Base-by-base conservation (phyloP, 2,888 invertebrate species). In the Taphrorychus bicolor region DNA sequence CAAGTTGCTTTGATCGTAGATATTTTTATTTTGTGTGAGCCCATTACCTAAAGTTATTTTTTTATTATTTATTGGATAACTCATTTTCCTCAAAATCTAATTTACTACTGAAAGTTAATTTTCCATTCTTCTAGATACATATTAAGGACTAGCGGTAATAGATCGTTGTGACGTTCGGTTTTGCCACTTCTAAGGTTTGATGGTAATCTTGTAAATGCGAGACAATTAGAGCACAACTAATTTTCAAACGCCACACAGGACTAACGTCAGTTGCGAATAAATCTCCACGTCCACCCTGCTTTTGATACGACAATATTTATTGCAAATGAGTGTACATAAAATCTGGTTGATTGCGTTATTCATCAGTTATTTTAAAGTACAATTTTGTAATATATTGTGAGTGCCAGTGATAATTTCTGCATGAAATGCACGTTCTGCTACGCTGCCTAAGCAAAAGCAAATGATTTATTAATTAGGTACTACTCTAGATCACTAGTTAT, bases 221-320 rank as follows among this genome's bases (percentile, higher is more conserved):
- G 52, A 51, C 58, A 56, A 64, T 58, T 64, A 58, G 64, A 64
- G 64, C 64, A 64, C 58, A 58, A 64, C 64, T 64, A 64, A 64
- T 64, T 64, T 57, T 32, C 5, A 64, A 64, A 49, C 23, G 21
- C 40, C 18, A 58, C 23, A 16, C 32, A 32, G 32, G 32, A 32
- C 11, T 11, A 32, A 32, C 45, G 9, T 45, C 14, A 45, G 14
- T 45, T 45, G 5, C 45, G 5, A 45, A 14, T 45, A 7, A 45
- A 14, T 14, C 45, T 1, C 14, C 9, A n/a, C 45, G 14, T n/a
- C 9, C 14, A 32, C 1, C 9, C 9, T 32, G 45, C 45, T 17
- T 45, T n/a, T 45, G 14, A 45, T 45, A 5, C 17, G 2, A 17
- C 14, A 45, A 45, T 14, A 45, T 45, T 45, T 45, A 45, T 45